These are phyloP conservation scores for Lycorma delicatula DNA, from an alignment of 1,140 invertebrate species.

Conservation along the genomic window DNA sequence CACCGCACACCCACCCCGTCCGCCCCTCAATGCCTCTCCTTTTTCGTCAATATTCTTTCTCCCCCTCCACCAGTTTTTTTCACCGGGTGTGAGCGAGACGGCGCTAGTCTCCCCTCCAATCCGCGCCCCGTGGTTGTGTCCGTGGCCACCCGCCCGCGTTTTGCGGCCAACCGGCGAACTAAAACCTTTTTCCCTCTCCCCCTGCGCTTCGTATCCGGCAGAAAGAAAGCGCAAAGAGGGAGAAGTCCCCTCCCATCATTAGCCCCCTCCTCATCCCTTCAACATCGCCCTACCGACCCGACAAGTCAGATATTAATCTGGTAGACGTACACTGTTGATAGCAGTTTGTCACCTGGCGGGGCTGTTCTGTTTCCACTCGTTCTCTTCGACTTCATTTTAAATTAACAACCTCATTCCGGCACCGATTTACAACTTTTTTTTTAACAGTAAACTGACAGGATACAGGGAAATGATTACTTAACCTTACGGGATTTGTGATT, in stretches of 20 bases:
- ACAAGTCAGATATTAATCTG: too few relatives aligned
- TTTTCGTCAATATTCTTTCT: conserved; percentile 26
- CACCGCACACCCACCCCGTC: conserved; percentile 16
- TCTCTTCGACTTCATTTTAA: not conserved
- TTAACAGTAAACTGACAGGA: too few relatives aligned
- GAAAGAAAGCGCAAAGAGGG: conserved; percentile 21
- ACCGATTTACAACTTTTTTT: too few relatives aligned
- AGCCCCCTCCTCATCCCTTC: conserved; percentile 16
- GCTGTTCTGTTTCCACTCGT: not conserved
- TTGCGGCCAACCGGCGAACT: conserved; percentile 32
- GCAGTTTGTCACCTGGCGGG: too few relatives aligned
- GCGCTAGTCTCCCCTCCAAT: conserved; percentile 20
- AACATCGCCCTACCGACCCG: too few relatives aligned
- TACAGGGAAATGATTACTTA: too few relatives aligned
- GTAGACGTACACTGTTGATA: too few relatives aligned
- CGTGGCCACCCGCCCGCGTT: conserved; percentile 31
- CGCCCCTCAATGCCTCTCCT: conserved; percentile 18
- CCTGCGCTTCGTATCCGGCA: conserved; percentile 17
- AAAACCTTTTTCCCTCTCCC: conserved; percentile 25
- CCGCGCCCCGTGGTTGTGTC: conserved; percentile 24
- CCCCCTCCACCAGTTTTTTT: conserved; percentile 22
- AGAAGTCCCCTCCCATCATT: conserved; percentile 21
- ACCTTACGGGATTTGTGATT: too few relatives aligned
- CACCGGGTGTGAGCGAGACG: conserved; percentile 15
- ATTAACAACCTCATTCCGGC: not conserved